A percentile compares a stretch with the other conserved stretches of the same genome.
Conservation (phyloP, 2,113 vertebrate genomes). For the Uria lomvia region DNA sequence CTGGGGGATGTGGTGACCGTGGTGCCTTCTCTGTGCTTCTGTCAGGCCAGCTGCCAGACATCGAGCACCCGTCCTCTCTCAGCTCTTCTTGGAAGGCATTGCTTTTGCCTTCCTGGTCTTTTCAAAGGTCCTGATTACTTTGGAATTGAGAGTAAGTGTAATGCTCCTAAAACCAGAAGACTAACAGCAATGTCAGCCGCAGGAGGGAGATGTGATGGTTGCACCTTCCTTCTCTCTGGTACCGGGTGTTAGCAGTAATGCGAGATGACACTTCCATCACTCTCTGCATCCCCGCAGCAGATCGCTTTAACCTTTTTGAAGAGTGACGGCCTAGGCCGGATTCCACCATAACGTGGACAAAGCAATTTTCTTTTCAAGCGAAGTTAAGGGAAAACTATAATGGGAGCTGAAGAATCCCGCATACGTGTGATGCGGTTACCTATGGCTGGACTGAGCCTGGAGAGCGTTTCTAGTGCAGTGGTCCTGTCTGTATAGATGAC, state of each 20-base stretch:
- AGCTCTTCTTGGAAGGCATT: neutral
- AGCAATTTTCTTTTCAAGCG: neutral
- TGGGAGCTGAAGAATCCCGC: neutral
- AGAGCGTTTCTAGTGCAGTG: neutral
- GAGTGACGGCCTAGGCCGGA: neutral
- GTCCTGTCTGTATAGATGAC: neutral
- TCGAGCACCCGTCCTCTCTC: fast-evolving
- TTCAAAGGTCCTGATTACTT: neutral
- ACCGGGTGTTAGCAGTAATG: neutral
- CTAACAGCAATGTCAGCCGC: neutral
- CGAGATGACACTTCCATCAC: fast-evolving
- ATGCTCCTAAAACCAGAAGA: neutral
- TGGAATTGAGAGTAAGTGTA: neutral
- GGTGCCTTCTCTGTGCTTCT: neutral
- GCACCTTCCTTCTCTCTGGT: neutral
- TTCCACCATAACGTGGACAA: neutral
- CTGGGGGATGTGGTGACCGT: neutral
- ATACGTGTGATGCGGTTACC: neutral
- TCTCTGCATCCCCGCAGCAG: neutral
- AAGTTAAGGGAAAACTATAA: neutral
- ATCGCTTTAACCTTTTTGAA: too few species aligned
- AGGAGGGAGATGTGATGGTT: neutral
- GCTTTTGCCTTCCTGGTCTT: neutral
- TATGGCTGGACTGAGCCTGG: neutral
- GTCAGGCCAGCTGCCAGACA: neutral